A percentile compares a stretch with the other conserved stretches of the same genome.
phyloP scores from a whole-genome alignment of 1,140 invertebrate genomes.

The Triops longicaudatus region DNA sequence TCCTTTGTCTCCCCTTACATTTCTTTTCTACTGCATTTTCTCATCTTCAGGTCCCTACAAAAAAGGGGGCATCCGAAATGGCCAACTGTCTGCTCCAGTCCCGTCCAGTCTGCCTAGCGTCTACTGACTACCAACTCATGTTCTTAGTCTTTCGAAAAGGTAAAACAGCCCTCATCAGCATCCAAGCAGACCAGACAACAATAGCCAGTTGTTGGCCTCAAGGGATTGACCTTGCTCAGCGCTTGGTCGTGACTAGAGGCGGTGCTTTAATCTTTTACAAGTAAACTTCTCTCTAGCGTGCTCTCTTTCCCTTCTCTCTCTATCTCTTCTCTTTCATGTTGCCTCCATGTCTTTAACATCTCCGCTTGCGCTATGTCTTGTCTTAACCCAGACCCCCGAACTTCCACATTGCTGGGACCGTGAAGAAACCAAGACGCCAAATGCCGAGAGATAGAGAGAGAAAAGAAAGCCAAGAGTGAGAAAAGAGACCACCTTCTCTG shows the following conservation, averaged over 20 bases:
- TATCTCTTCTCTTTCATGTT: not conserved
- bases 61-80: too few species aligned
- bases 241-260: slow-evolving; percentile 5
- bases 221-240: slow-evolving; percentile 14
- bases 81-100: too few species aligned
- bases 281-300: not conserved
- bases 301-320: too few species aligned
- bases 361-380: not conserved
- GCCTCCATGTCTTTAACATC: not conserved
- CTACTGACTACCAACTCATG: too few species aligned
- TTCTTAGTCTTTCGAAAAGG: not conserved
- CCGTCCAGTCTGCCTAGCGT: too few species aligned
- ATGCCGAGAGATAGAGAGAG: too few species aligned
- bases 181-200: not conserved
- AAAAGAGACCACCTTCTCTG: too few species aligned
- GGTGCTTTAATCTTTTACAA: not conserved
- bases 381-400: not conserved
- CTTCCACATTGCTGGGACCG: too few species aligned
- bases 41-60: not conserved
- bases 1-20: not conserved
- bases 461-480: too few species aligned
- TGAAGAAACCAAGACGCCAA: too few species aligned
- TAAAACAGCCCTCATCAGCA: not conserved
- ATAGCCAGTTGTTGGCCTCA: not conserved
- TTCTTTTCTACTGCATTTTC: not conserved